These are phyloP conservation scores for Apodemus speciosus DNA, from an alignment of 2,113 vertebrate genomes.

Conservation along the genomic window DNA sequence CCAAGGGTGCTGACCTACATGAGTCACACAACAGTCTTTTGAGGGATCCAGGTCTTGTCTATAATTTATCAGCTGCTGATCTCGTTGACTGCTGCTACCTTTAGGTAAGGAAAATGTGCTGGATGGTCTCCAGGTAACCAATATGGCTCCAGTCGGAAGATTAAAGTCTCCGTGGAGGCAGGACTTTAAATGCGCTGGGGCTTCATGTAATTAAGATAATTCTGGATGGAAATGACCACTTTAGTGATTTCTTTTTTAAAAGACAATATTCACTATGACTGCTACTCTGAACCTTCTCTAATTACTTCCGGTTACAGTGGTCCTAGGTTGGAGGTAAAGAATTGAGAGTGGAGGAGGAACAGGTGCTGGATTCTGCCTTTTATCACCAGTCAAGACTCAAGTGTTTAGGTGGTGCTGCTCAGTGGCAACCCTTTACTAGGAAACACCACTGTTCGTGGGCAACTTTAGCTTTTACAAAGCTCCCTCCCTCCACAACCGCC, in stretches of 20 bases:
- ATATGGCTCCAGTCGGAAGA: conserved; percentile 68
- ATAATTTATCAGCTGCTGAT: background rate
- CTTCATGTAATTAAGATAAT: conserved; percentile 82
- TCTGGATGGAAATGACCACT: conserved; percentile 77
- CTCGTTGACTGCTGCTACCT: background rate
- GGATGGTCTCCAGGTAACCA: background rate
- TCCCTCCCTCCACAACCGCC: background rate
- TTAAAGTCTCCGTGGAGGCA: conserved; percentile 62
- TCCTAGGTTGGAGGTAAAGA: background rate
- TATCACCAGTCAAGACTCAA: background rate
- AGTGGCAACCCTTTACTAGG: background rate
- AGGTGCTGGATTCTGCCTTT: background rate
- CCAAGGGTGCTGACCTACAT: background rate
- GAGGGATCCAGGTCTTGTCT: background rate
- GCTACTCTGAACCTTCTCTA: conserved; percentile 61
- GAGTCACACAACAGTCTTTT: background rate
- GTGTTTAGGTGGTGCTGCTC: background rate
- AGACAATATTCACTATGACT: conserved; percentile 56
- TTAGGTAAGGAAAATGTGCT: background rate
- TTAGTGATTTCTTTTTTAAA: conserved; percentile 77
- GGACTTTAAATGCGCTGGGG: conserved; percentile 66
- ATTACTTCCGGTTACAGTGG: background rate
- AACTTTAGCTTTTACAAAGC: background rate
- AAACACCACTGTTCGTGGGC: background rate
- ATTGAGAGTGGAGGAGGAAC: background rate